phyloP scores from a whole-genome alignment of 2,888 invertebrate genomes.

The Pegoplata infirma region DNA sequence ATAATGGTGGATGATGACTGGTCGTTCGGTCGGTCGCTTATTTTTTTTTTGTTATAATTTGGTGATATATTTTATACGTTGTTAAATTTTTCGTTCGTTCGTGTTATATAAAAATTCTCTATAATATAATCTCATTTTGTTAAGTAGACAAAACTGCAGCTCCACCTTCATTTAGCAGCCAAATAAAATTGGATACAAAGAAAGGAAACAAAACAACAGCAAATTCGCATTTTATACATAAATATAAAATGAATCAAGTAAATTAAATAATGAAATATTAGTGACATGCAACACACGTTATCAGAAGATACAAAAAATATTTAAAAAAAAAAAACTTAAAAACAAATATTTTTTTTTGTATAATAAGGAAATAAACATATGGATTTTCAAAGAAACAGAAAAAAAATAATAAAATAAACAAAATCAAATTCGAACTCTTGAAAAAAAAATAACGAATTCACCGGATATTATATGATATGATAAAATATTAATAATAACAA shows the following conservation, averaged over 20 bases:
- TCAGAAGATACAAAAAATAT: background rate
- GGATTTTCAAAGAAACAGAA: background rate
- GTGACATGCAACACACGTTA: slow-evolving; percentile 50
- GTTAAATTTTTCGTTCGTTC: background rate
- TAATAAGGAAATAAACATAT: background rate
- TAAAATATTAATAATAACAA: slow-evolving; percentile 26
- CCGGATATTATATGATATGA: slow-evolving; percentile 32
- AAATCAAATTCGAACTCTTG: slow-evolving; percentile 1
- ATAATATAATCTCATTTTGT: slow-evolving; percentile 17
- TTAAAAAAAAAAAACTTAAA: slow-evolving; percentile 7
- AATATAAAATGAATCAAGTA: slow-evolving; percentile 15
- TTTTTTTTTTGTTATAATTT: slow-evolving; percentile 29
- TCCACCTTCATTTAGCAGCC: slow-evolving; percentile 57
- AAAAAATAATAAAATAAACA: background rate
- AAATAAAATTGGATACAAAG: background rate
- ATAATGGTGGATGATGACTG: background rate
- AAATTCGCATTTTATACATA: slow-evolving; percentile 42
- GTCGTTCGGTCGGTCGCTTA: background rate
- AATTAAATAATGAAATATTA: slow-evolving; percentile 45
- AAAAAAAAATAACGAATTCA: slow-evolving; percentile 11
- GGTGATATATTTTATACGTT: background rate
- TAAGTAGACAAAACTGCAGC: slow-evolving; percentile 39
- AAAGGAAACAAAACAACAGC: no score
- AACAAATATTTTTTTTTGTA: background rate
- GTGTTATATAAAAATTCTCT: background rate